Evolutionary conservation across 92 coral and sea anemone species (phyloP).

Genomic region (Phymanthus crucifer): DNA sequence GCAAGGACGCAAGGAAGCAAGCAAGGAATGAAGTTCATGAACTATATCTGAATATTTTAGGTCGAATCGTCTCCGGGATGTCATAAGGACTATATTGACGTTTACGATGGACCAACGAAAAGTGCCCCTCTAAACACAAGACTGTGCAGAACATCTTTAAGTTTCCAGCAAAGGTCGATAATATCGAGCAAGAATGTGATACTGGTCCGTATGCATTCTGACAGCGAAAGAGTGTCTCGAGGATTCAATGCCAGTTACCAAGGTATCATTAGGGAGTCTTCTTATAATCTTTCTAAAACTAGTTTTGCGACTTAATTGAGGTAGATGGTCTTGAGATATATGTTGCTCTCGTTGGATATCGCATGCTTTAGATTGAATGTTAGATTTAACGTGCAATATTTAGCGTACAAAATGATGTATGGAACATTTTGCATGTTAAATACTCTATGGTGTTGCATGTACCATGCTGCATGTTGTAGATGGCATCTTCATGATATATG

Average conservation of each 20-base stretch:
- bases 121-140: slow-evolving; percentile 17
- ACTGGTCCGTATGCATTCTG: slow-evolving; percentile 39
- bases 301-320: too few relatives aligned
- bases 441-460: too few relatives aligned
- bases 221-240: slow-evolving; percentile 8
- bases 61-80: slow-evolving; percentile 15
- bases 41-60: neutral
- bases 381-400: too few relatives aligned
- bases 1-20: too few relatives aligned
- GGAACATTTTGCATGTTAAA: too few relatives aligned
- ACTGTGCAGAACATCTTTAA: slow-evolving; percentile 16
- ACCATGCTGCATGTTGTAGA: too few relatives aligned
- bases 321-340: too few relatives aligned
- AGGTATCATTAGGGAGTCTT: neutral
- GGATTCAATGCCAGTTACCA: slow-evolving; percentile 28
- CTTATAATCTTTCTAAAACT: too few relatives aligned
- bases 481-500: too few relatives aligned
- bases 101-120: slow-evolving; percentile 14
- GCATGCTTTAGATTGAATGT: too few relatives aligned
- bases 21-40: neutral
- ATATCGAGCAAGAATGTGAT: slow-evolving; percentile 10
- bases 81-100: slow-evolving; percentile 32
- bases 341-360: too few relatives aligned
- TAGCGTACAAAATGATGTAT: too few relatives aligned
- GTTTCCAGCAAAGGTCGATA: neutral